Conservation (phyloP, 1,140 invertebrate species). For the Luehdorfia chinensis region DNA sequence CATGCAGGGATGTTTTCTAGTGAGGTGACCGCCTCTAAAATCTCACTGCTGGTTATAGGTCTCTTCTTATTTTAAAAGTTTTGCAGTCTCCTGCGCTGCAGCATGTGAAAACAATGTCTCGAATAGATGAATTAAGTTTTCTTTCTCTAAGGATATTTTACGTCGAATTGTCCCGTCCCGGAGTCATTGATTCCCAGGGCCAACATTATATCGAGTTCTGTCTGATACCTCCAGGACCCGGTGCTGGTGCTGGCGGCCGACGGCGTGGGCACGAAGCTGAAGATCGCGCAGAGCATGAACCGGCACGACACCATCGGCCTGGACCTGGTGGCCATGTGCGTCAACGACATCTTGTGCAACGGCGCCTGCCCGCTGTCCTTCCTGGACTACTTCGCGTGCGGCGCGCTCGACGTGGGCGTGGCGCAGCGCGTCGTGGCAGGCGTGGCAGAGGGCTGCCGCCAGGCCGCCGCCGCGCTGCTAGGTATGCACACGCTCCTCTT, state of each 20-base stretch:
- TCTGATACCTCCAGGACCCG: conserved; percentile 89
- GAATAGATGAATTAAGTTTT: too few relatives aligned
- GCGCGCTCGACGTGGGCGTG: conserved; percentile 84
- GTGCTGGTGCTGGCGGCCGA: conserved; percentile 96
- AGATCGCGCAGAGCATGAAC: conserved; percentile 90
- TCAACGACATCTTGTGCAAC: conserved; percentile 97
- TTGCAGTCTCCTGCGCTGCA: too few relatives aligned
- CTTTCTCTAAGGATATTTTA: too few relatives aligned
- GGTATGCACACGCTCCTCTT: conserved; percentile 76
- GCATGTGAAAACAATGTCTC: too few relatives aligned
- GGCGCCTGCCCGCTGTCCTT: conserved; percentile 96
- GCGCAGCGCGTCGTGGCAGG: conserved; percentile 88
- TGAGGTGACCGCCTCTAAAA: too few relatives aligned
- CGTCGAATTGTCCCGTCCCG: too few relatives aligned
- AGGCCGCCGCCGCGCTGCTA: conserved; percentile 91
- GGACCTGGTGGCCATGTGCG: conserved; percentile 99
- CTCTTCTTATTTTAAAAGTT: too few relatives aligned
- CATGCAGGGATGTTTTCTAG: too few relatives aligned
- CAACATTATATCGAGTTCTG: not conserved
- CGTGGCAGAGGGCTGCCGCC: conserved; percentile 89
- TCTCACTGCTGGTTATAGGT: too few relatives aligned
- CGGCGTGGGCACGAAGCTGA: conserved; percentile 98
- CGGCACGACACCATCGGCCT: conserved; percentile 92
- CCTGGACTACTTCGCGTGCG: conserved; percentile 96
- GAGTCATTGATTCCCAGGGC: too few relatives aligned